Evolutionary conservation across 2,888 invertebrate species (phyloP).

Genomic region (Mythimna pallens): DNA sequence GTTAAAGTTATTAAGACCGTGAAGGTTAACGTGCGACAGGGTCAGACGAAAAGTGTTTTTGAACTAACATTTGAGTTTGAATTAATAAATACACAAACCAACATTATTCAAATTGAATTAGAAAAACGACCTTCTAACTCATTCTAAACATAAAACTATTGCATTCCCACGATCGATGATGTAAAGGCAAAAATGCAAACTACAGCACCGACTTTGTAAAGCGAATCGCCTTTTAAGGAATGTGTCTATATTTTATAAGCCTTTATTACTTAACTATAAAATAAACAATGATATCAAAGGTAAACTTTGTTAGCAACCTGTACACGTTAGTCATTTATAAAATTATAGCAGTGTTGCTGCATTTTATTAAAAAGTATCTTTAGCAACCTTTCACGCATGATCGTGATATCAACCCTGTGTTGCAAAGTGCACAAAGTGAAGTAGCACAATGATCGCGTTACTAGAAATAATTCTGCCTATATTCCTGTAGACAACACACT

Average conservation of each 20-base stretch:
- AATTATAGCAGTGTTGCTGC: conserved; percentile 1
- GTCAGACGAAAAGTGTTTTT: conserved; percentile 36
- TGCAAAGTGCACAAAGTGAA: conserved; percentile 34
- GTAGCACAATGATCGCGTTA: conserved; percentile 38
- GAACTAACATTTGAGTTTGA: conserved; percentile 7
- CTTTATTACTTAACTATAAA: background rate
- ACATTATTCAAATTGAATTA: background rate
- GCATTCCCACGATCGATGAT: background rate
- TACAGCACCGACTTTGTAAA: background rate
- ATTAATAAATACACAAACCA: conserved; percentile 12
- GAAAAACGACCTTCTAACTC: background rate
- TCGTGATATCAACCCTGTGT: conserved; percentile 23
- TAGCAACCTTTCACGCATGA: conserved; percentile 23
- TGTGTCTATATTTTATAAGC: background rate
- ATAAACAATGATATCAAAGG: conserved; percentile 13
- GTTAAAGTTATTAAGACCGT: conserved; percentile 28
- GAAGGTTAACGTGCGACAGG: conserved; percentile 43
- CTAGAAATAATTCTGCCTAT: conserved; percentile 27
- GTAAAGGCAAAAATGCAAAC: background rate
- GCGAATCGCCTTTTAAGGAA: background rate
- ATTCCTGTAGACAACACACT: conserved; percentile 30
- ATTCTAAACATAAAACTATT: background rate
- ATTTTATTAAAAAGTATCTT: conserved; percentile 15
- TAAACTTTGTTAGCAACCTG: conserved; percentile 13
- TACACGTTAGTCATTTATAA: conserved; percentile 1